A percentile compares a stretch with the other conserved stretches of the same genome.
These are phyloP conservation scores for Galeruca laticollis DNA, from an alignment of 2,888 invertebrate genomes.

Conservation along the genomic window DNA sequence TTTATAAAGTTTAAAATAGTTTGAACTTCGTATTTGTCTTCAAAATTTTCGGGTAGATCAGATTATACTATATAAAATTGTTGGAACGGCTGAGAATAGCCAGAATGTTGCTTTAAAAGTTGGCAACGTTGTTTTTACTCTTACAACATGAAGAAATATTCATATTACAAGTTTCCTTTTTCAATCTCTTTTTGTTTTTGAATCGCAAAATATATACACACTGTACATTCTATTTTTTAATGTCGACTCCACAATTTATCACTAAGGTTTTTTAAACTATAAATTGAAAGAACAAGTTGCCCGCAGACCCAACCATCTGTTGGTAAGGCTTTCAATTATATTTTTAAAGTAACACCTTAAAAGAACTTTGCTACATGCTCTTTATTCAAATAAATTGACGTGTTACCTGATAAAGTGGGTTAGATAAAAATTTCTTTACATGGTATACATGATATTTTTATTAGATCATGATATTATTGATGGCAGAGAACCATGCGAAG, in stretches of 20 bases:
- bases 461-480: not conserved
- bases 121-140: too few relatives aligned
- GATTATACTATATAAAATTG: too few relatives aligned
- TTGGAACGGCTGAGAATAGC: too few relatives aligned
- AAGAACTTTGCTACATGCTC: not conserved
- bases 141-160: too few relatives aligned
- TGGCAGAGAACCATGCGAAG: not conserved
- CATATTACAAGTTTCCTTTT: too few relatives aligned
- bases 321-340: conserved; percentile 16
- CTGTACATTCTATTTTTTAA: not conserved
- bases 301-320: conserved; percentile 17
- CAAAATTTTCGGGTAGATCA: too few relatives aligned
- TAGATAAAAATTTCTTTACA: conserved; percentile 24
- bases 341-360: not conserved
- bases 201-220: too few relatives aligned
- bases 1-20: too few relatives aligned
- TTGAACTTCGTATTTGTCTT: too few relatives aligned
- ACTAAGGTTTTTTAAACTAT: conserved; percentile 3
- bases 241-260: conserved; percentile 13
- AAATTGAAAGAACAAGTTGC: conserved; percentile 12
- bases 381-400: conserved; percentile 19
- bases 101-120: too few relatives aligned
- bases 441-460: not conserved
- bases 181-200: too few relatives aligned
- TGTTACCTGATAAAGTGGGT: conserved; percentile 10